These are phyloP conservation scores for Prosopocoilus inquinatus DNA, from an alignment of 2,888 invertebrate species.

Conservation along the genomic window DNA sequence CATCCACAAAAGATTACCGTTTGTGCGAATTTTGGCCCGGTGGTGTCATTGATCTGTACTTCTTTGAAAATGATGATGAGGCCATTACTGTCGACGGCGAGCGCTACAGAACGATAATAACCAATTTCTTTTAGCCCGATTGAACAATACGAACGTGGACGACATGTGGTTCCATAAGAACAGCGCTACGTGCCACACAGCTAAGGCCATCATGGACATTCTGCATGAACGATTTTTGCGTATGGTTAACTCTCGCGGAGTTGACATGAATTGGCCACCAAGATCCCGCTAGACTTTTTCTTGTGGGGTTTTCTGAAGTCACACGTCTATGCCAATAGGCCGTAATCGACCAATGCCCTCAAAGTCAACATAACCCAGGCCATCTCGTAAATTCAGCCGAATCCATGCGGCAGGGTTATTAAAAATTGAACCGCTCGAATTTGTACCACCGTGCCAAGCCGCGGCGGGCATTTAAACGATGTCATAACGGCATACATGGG, in stretches of 20 bases:
- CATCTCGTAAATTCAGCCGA: slow-evolving; percentile 39
- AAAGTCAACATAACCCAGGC: slow-evolving; percentile 36
- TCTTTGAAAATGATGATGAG: slow-evolving; percentile 19
- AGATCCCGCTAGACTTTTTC: slow-evolving; percentile 33
- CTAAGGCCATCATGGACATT: slow-evolving; percentile 30
- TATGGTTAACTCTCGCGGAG: slow-evolving; percentile 28
- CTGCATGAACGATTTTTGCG: slow-evolving; percentile 29
- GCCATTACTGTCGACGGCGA: slow-evolving; percentile 20
- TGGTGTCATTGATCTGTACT: slow-evolving; percentile 17
- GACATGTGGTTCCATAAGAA: slow-evolving; percentile 7
- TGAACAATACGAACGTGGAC: too few relatives aligned
- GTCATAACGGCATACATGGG: slow-evolving; percentile 27
- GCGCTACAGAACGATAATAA: too few relatives aligned
- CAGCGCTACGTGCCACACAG: slow-evolving; percentile 21
- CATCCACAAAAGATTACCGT: slow-evolving; percentile 23
- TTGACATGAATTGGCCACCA: slow-evolving; percentile 28
- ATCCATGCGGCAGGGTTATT: slow-evolving; percentile 38
- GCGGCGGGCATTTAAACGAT: slow-evolving; percentile 24
- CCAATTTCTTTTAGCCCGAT: too few relatives aligned
- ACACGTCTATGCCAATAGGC: slow-evolving; percentile 34
- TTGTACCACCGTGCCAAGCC: slow-evolving; percentile 22
- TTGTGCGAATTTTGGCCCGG: slow-evolving; percentile 22
- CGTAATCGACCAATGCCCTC: slow-evolving; percentile 31
- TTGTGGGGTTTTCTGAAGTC: slow-evolving; percentile 33
- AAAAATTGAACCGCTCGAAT: slow-evolving; percentile 37